phyloP scores from a whole-genome alignment of 2,888 invertebrate genomes.

The Caradrina kadenii region DNA sequence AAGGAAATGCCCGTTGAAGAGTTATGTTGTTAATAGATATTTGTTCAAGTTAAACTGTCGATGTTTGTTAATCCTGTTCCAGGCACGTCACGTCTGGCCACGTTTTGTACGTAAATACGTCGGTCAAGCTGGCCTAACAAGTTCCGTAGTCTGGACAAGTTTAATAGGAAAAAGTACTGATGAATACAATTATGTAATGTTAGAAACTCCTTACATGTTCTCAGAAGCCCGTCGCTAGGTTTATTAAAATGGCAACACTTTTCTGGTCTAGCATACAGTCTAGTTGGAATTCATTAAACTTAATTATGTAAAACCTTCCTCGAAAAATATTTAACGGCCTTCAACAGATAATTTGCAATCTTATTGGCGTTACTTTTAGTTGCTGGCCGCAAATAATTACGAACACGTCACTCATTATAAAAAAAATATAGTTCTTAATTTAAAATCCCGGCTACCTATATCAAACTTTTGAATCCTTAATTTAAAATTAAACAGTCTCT shows the following conservation, averaged over 20 bases:
- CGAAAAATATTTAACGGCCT: too few relatives aligned
- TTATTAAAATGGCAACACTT: slow-evolving; percentile 18
- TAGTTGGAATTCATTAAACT: background rate
- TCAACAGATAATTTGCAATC: background rate
- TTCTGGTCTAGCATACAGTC: slow-evolving; percentile 7
- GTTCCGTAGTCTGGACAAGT: slow-evolving; percentile 36
- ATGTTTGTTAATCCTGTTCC: slow-evolving; percentile 45
- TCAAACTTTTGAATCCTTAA: slow-evolving; percentile 36
- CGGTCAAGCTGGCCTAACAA: slow-evolving; percentile 48
- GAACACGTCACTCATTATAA: slow-evolving; percentile 4
- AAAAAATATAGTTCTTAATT: slow-evolving; percentile 32
- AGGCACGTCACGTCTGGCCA: slow-evolving; percentile 38
- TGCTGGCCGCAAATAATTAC: slow-evolving; percentile 8
- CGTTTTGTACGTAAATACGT: slow-evolving; percentile 53
- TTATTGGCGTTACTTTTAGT: background rate
- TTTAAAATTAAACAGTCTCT: slow-evolving; percentile 38
- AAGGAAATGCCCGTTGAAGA: slow-evolving; percentile 43
- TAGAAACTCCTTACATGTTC: slow-evolving; percentile 31
- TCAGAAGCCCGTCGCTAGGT: background rate
- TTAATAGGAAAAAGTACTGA: slow-evolving; percentile 43
- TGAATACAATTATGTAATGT: slow-evolving; percentile 38
- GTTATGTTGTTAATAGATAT: slow-evolving; percentile 53
- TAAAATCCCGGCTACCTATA: slow-evolving; percentile 21
- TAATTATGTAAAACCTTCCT: too few relatives aligned
- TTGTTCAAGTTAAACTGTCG: slow-evolving; percentile 49